Evolutionary conservation across 2,888 invertebrate genomes (phyloP).

Genomic region (Coleophora deauratella): DNA sequence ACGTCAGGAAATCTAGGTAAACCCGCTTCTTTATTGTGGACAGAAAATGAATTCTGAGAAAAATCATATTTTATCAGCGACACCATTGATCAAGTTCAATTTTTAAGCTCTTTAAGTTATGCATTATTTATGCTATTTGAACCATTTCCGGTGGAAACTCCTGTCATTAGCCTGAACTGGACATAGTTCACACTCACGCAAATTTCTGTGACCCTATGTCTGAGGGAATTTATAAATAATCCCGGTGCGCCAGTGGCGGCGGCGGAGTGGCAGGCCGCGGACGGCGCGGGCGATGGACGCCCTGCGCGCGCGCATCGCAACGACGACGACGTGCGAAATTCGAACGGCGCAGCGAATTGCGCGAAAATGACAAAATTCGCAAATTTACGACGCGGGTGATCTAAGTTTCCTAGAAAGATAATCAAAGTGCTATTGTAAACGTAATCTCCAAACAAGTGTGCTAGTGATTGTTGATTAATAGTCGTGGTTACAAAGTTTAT

Average conservation of each 20-base stretch:
- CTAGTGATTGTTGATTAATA: too few relatives aligned
- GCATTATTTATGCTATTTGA: too few relatives aligned
- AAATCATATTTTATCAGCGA: too few relatives aligned
- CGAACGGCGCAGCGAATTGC: not conserved
- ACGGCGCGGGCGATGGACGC: slow-evolving; percentile 70
- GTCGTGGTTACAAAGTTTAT: too few relatives aligned
- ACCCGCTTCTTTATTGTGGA: too few relatives aligned
- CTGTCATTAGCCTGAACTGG: not conserved
- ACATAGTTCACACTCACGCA: slow-evolving; percentile 18
- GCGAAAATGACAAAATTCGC: not conserved
- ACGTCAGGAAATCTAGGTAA: too few relatives aligned
- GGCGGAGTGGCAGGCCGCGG: slow-evolving; percentile 67
- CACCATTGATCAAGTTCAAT: too few relatives aligned
- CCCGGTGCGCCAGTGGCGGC: slow-evolving; percentile 70
- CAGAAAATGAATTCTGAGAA: too few relatives aligned
- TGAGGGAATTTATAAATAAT: slow-evolving; percentile 72
- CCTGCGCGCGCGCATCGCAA: slow-evolving; percentile 48
- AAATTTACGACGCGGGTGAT: slow-evolving; percentile 25
- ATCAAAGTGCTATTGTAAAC: too few relatives aligned
- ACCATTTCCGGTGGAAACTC: slow-evolving; percentile 47
- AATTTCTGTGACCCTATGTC: slow-evolving; percentile 72
- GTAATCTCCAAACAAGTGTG: too few relatives aligned
- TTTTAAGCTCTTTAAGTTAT: too few relatives aligned
- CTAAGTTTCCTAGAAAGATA: slow-evolving; percentile 18
- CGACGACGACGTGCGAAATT: slow-evolving; percentile 1